These are phyloP conservation scores for Xyrauchen texanus DNA, from an alignment of 2,113 vertebrate genomes.

Conservation along the genomic window DNA sequence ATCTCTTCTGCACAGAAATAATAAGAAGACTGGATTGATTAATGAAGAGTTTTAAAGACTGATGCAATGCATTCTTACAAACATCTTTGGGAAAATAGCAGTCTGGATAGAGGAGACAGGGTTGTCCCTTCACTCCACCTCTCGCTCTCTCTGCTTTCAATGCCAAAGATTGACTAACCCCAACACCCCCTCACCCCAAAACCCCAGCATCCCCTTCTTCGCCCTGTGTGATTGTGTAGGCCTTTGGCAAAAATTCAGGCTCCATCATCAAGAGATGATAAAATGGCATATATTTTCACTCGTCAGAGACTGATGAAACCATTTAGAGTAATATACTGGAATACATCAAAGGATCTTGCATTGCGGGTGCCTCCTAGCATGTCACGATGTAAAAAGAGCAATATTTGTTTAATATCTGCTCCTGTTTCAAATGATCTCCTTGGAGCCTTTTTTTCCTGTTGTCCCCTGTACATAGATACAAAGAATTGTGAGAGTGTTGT, in stretches of 20 bases:
- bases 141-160: slow-evolving; percentile 48
- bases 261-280: slow-evolving; percentile 73
- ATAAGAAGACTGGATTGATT: slow-evolving; percentile 79
- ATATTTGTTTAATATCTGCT: slow-evolving; percentile 54
- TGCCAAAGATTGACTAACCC: slow-evolving; percentile 49
- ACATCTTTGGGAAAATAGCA: slow-evolving; percentile 64
- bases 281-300: slow-evolving; percentile 72
- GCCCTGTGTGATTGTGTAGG: slow-evolving; percentile 58
- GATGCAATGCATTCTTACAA: slow-evolving; percentile 77
- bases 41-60: slow-evolving; percentile 82
- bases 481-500: neutral
- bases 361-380: slow-evolving; percentile 65
- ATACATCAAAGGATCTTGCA: slow-evolving; percentile 72
- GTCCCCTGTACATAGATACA: slow-evolving; percentile 1
- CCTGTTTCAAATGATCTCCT: slow-evolving; percentile 45
- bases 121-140: slow-evolving; percentile 57
- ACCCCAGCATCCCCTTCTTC: slow-evolving; percentile 55
- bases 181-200: slow-evolving; percentile 20
- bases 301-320: slow-evolving; percentile 75
- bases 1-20: slow-evolving; percentile 77
- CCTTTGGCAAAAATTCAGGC: slow-evolving; percentile 75
- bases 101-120: slow-evolving; percentile 56
- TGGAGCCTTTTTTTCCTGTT: slow-evolving; percentile 6
- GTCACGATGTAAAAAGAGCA: slow-evolving; percentile 58
- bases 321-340: slow-evolving; percentile 75